A percentile compares a stretch with the other conserved stretches of the same genome.
Evolutionary conservation across 2,797 vertebrate species (phyloP).

Genomic region (Sternotherus odoratus): DNA sequence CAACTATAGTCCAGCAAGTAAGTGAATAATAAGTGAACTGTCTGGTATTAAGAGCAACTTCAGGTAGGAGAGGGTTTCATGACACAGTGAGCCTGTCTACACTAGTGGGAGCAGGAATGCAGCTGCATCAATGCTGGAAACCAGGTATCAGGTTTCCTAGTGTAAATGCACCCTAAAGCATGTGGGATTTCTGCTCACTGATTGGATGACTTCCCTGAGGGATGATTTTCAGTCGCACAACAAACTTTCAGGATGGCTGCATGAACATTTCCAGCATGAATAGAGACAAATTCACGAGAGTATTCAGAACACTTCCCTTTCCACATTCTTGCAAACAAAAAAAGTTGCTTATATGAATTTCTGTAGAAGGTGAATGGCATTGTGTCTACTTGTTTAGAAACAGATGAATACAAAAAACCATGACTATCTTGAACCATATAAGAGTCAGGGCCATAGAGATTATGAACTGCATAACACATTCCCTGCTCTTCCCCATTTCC

Average conservation of each 20-base stretch:
- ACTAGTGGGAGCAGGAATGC: not conserved
- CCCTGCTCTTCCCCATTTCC: rapidly evolving
- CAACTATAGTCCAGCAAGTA: not conserved
- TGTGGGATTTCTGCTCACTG: not conserved
- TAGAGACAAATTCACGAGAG: not conserved
- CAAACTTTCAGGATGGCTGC: not conserved
- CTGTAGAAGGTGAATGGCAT: not conserved
- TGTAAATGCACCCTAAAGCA: not conserved
- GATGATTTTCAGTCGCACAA: not conserved
- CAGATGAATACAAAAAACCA: not conserved
- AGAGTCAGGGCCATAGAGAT: not conserved
- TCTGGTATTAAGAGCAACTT: not conserved
- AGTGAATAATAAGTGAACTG: not conserved
- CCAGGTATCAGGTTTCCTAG: not conserved
- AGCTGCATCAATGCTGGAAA: not conserved
- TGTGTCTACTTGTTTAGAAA: not conserved
- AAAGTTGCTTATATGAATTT: not conserved
- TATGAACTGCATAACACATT: too few relatives aligned
- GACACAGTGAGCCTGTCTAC: not conserved
- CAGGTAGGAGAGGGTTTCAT: not conserved
- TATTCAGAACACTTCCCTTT: not conserved
- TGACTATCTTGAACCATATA: rapidly evolving
- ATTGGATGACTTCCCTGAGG: not conserved
- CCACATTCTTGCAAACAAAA: not conserved
- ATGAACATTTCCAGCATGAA: not conserved